These are phyloP conservation scores for Himantopus leucocephalus DNA, from an alignment of 2,113 vertebrate species.

Conservation along the genomic window DNA sequence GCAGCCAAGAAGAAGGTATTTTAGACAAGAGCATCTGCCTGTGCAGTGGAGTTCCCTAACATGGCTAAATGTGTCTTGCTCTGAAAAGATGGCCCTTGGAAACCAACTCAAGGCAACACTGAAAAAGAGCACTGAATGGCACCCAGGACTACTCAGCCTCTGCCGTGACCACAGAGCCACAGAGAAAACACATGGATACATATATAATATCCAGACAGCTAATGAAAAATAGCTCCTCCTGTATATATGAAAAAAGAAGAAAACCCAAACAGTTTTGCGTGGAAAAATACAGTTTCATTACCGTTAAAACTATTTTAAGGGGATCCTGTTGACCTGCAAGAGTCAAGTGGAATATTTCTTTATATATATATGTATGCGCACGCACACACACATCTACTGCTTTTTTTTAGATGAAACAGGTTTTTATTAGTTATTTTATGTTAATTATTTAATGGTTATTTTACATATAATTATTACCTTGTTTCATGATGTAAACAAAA, in stretches of 20 bases:
- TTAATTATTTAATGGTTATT: neutral
- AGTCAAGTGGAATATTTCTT: neutral
- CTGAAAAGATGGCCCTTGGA: neutral
- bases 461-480: neutral
- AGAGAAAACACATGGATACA: neutral
- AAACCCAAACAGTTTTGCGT: neutral
- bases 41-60: neutral
- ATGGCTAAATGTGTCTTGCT: neutral
- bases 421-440: neutral
- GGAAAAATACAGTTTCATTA: neutral
- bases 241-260: neutral
- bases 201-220: neutral
- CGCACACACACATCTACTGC: neutral
- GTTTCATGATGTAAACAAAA: neutral
- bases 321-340: neutral
- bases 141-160: neutral
- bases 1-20: slow-evolving; percentile 31
- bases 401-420: neutral
- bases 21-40: slow-evolving; percentile 23
- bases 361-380: neutral
- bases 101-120: neutral
- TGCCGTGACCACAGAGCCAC: neutral
- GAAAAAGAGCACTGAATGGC: neutral
- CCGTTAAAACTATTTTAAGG: neutral
- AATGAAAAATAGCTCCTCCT: neutral